Percentiles rank a stretch among this genome's conserved stretches.
phyloP scores from a whole-genome alignment of 1,140 invertebrate species.

The Amyelois transitella region DNA sequence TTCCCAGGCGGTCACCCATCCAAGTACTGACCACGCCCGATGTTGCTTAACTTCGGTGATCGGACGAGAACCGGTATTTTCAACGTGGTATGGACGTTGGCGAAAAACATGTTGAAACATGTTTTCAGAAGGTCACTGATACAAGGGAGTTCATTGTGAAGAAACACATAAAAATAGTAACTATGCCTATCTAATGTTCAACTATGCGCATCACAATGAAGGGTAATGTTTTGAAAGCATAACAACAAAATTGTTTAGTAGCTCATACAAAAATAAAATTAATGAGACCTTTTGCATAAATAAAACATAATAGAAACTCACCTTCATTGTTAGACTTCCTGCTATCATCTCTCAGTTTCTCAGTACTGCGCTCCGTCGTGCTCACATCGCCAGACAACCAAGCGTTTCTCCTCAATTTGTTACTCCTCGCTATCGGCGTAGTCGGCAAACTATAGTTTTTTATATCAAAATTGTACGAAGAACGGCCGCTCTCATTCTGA shows the following conservation, averaged over 20 bases:
- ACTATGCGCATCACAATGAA: too few relatives aligned
- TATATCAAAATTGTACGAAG: conserved; percentile 68
- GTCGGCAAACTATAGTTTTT: conserved; percentile 65
- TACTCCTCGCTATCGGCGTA: conserved; percentile 68
- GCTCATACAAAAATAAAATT: background rate
- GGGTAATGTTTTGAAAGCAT: background rate
- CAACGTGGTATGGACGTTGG: conserved; percentile 24
- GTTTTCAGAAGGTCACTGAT: conserved; percentile 6
- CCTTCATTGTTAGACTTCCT: conserved; percentile 13
- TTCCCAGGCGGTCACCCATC: conserved; percentile 32
- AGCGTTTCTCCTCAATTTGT: conserved; percentile 68
- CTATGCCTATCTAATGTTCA: too few relatives aligned
- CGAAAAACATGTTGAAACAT: too few relatives aligned
- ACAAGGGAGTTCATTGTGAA: too few relatives aligned
- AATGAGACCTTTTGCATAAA: too few relatives aligned
- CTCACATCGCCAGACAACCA: conserved; percentile 65
- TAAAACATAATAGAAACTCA: background rate
- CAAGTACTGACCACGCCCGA: conserved; percentile 26
- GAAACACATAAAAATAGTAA: too few relatives aligned
- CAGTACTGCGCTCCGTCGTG: conserved; percentile 27
- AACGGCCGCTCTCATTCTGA: conserved; percentile 28
- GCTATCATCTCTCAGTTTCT: conserved; percentile 13
- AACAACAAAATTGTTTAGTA: background rate
- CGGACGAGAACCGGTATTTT: conserved; percentile 13
- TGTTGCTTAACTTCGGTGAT: conserved; percentile 14